A percentile compares a stretch with the other conserved stretches of the same genome.
phyloP scores from a whole-genome alignment of 2,797 vertebrate genomes.

The Simalia tracyae region DNA sequence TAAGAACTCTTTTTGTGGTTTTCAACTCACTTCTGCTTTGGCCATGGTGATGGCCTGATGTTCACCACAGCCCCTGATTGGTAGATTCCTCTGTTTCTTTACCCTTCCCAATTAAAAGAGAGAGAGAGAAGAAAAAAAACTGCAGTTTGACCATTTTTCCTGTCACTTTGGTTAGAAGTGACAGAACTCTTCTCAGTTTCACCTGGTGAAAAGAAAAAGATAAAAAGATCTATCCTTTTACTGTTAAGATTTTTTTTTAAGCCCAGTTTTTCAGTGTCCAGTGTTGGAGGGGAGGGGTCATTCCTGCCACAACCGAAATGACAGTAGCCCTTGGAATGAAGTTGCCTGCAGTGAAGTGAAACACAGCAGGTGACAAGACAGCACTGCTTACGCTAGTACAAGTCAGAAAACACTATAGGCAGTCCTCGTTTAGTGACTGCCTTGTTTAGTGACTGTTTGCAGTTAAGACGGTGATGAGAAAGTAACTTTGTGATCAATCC shows the following conservation, averaged over 20 bases:
- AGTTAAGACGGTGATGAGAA: background rate
- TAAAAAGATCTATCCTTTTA: background rate
- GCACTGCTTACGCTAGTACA: background rate
- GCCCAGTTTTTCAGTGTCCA: background rate
- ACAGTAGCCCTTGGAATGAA: background rate
- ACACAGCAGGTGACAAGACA: background rate
- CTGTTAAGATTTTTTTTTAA: background rate
- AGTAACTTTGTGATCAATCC: background rate
- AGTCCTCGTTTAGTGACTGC: background rate
- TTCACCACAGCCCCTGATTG: background rate
- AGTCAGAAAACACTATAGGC: background rate
- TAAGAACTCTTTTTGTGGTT: background rate
- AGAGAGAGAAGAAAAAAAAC: background rate
- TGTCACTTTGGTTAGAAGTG: background rate
- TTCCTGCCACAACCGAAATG: background rate
- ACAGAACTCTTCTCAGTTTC: background rate
- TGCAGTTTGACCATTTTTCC: background rate
- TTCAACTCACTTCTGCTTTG: background rate
- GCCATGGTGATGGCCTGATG: background rate
- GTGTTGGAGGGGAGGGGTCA: background rate
- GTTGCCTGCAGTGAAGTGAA: background rate
- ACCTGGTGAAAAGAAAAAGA: background rate
- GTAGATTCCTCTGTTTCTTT: background rate
- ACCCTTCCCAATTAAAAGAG: background rate
- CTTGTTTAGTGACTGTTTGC: background rate